Percentiles rank a stretch among this genome's conserved stretches.
Conservation (phyloP, 30 jellyfish, hydroid and myxozoan genomes). For the Pelagia noctiluca region DNA sequence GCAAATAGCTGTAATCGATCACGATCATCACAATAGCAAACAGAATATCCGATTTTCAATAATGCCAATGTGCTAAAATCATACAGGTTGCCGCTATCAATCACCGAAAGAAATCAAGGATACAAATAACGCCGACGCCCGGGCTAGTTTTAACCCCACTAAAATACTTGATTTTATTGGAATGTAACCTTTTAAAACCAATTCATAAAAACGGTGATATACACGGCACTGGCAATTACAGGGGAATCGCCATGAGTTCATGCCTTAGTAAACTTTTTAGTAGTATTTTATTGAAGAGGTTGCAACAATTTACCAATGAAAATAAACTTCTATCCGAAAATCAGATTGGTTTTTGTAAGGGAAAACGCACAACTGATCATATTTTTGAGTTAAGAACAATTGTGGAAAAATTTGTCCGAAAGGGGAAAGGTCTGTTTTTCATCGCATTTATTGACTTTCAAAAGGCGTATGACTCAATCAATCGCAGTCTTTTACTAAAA, state of each 20-base stretch:
- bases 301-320: not conserved
- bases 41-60: no score
- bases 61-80: no score
- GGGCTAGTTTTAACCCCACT: no score
- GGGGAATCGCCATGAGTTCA: not conserved
- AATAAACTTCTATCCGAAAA: not conserved
- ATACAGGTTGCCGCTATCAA: no score
- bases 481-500: constrained; percentile 13
- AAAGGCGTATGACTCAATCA: constrained; percentile 25
- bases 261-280: not conserved
- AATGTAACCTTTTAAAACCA: not conserved
- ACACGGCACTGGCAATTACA: not conserved
- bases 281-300: not conserved
- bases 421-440: not conserved
- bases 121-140: no score
- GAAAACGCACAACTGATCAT: not conserved
- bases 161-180: no score
- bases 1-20: no score
- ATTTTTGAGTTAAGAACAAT: not conserved
- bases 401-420: not conserved
- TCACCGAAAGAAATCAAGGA: no score
- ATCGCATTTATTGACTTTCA: constrained; percentile 14
- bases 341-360: not conserved
- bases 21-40: no score
- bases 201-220: not conserved